Evolutionary conservation across 2,888 invertebrate genomes (phyloP).

Genomic region (Limnephilus lunatus): DNA sequence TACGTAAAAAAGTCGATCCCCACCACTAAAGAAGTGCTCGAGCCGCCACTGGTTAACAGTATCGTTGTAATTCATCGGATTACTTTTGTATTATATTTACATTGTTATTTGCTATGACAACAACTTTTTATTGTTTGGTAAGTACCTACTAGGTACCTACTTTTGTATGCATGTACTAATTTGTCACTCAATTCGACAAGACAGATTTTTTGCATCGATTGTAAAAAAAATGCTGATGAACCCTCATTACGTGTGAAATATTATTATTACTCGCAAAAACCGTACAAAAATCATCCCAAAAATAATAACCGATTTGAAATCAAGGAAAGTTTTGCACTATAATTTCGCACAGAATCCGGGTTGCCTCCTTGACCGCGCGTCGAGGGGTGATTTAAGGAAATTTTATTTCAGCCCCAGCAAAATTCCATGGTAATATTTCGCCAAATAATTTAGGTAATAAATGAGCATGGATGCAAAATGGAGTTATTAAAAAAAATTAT

Average conservation of each 20-base stretch:
- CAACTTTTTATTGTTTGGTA: not conserved
- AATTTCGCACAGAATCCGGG: not conserved
- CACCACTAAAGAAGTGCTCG: too few relatives aligned
- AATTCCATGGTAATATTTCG: not conserved
- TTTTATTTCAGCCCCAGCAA: not conserved
- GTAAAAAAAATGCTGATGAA: not conserved
- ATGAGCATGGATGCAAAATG: not conserved
- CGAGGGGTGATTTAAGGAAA: not conserved
- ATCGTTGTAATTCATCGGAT: not conserved
- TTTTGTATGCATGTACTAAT: not conserved
- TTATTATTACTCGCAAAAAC: not conserved
- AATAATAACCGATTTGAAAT: too few relatives aligned
- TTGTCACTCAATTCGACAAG: not conserved
- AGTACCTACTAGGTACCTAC: not conserved
- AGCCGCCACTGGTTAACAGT: too few relatives aligned
- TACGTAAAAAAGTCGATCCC: too few relatives aligned
- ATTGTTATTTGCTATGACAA: not conserved
- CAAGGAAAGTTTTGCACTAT: not conserved
- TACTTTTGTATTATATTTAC: not conserved
- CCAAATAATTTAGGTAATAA: not conserved
- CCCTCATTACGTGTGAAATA: not conserved
- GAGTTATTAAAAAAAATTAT: not conserved
- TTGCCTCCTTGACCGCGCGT: not conserved
- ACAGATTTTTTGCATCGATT: not conserved
- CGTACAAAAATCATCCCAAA: too few relatives aligned